Percentiles rank a stretch among this genome's conserved stretches.
These are phyloP conservation scores for Aporophyla lueneburgensis DNA, from an alignment of 2,888 invertebrate genomes.

Conservation along the genomic window DNA sequence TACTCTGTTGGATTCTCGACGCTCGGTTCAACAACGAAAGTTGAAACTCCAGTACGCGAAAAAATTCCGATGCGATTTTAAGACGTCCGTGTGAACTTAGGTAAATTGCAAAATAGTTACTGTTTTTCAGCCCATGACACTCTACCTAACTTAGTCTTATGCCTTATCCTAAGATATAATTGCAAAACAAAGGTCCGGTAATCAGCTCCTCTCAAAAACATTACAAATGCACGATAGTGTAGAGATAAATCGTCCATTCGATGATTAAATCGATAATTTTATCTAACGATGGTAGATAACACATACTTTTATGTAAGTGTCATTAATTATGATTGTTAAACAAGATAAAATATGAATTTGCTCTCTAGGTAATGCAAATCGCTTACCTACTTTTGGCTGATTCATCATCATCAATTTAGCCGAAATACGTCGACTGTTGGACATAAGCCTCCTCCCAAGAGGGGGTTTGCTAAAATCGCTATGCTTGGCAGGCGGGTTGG, in stretches of 20 bases:
- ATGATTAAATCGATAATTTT: constrained; percentile 42
- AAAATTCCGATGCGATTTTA: too few species aligned
- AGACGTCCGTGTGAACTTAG: too few species aligned
- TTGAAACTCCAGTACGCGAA: too few species aligned
- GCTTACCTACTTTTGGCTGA: too few species aligned
- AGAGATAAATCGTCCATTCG: constrained; percentile 34
- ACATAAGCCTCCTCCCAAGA: too few species aligned
- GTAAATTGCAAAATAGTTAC: neutral
- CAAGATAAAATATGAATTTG: constrained; percentile 28
- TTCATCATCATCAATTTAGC: too few species aligned
- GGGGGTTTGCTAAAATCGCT: too few species aligned
- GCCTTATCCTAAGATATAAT: constrained; percentile 22
- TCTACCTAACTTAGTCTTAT: neutral
- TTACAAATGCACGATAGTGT: constrained; percentile 38
- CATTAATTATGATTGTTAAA: constrained; percentile 34
- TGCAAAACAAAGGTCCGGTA: constrained; percentile 17
- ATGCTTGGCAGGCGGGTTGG: too few species aligned
- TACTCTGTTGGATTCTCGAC: too few species aligned
- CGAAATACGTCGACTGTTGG: too few species aligned
- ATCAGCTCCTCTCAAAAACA: constrained; percentile 42
- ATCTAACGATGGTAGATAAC: constrained; percentile 41
- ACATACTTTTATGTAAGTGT: constrained; percentile 45
- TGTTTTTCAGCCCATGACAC: neutral
- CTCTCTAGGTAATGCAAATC: constrained; percentile 10
- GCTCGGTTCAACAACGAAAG: too few species aligned